These are phyloP conservation scores for Pterophyllum scalare DNA, from an alignment of 2,113 vertebrate genomes.

Conservation along the genomic window DNA sequence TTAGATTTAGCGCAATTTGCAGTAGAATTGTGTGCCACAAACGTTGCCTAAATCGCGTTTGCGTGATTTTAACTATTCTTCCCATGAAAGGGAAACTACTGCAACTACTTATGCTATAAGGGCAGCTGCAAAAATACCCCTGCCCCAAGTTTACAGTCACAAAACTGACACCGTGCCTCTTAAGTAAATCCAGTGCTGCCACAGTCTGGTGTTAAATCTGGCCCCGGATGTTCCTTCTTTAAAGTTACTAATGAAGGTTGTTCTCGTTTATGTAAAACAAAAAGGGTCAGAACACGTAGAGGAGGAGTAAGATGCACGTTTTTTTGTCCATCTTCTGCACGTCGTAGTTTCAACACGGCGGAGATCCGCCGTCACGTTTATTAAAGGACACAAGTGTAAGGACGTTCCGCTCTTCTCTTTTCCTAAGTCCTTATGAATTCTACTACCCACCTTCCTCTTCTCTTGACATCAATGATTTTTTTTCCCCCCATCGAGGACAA, in stretches of 20 bases:
- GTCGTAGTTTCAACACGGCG: not conserved
- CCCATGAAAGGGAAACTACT: not conserved
- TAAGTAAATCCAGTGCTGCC: not conserved
- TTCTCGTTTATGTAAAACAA: not conserved
- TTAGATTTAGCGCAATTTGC: not conserved
- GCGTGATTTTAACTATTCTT: not conserved
- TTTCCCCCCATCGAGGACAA: too few relatives aligned
- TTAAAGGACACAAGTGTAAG: too few relatives aligned
- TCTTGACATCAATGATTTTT: too few relatives aligned
- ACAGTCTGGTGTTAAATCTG: not conserved
- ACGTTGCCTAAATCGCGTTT: not conserved
- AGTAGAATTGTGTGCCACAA: not conserved
- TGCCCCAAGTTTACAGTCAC: not conserved
- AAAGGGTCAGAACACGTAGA: not conserved
- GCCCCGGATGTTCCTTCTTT: fast-evolving
- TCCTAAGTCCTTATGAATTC: too few relatives aligned
- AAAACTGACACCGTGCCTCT: not conserved
- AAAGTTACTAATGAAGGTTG: not conserved
- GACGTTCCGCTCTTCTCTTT: too few relatives aligned
- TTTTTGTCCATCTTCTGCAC: not conserved
- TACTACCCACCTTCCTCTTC: too few relatives aligned
- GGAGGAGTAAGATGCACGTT: too few relatives aligned
- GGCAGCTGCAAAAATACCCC: not conserved
- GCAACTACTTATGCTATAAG: not conserved
- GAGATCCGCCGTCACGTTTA: not conserved